Conservation (phyloP, 2,113 vertebrate genomes). For the Plecotus auritus region DNA sequence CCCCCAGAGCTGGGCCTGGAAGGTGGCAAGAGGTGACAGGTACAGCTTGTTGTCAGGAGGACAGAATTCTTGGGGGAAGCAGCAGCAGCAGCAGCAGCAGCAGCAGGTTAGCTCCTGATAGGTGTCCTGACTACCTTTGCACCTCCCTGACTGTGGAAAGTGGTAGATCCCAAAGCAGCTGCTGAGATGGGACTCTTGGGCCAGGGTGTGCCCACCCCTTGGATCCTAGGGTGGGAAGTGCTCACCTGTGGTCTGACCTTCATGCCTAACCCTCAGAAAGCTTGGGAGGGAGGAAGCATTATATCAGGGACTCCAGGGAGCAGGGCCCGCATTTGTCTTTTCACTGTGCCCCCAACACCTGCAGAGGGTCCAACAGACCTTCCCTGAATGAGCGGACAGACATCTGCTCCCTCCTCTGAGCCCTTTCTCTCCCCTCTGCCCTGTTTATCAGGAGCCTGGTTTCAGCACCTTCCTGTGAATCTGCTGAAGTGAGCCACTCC, state of each 20-base stretch:
- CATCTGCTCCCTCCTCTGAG: rapidly evolving
- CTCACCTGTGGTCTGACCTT: not conserved
- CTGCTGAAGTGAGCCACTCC: not conserved
- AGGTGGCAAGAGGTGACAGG: not conserved
- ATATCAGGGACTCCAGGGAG: too few species aligned
- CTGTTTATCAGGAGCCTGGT: not conserved
- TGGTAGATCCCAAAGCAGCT: not conserved
- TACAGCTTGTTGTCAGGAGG: not conserved
- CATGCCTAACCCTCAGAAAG: not conserved
- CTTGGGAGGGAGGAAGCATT: not conserved
- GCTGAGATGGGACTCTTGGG: too few species aligned
- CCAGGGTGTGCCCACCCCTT: not conserved
- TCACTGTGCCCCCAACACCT: too few species aligned
- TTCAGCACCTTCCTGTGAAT: not conserved
- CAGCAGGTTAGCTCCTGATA: not conserved
- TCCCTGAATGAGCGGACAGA: not conserved
- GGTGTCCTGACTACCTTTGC: rapidly evolving
- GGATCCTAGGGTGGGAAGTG: not conserved
- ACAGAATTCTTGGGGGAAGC: not conserved
- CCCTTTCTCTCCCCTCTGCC: not conserved
- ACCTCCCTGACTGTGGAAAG: not conserved
- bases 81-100: not conserved
- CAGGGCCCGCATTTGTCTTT: too few species aligned
- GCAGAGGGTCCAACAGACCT: not conserved
- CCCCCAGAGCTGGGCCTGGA: not conserved